These are phyloP conservation scores for Tapirus indicus DNA, from an alignment of 2,797 vertebrate genomes.

Conservation along the genomic window DNA sequence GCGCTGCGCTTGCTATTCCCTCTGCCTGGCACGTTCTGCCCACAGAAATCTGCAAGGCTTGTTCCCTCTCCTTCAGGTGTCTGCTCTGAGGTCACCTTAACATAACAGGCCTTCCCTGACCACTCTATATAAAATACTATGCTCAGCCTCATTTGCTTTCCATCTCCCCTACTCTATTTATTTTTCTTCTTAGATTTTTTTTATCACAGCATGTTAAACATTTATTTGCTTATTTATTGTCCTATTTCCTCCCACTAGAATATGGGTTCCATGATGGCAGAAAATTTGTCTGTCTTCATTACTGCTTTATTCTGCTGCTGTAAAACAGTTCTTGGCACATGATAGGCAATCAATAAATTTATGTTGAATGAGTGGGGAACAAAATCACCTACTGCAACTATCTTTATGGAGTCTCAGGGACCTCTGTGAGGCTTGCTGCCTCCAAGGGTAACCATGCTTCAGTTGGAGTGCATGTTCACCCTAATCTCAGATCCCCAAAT, in stretches of 20 bases:
- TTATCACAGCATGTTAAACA: not conserved
- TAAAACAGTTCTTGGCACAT: not conserved
- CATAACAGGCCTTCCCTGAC: not conserved
- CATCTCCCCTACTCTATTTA: not conserved
- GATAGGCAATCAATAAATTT: not conserved
- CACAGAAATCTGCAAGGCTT: too few relatives aligned
- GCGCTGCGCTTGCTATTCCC: not conserved
- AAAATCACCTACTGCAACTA: not conserved
- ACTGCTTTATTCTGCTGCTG: not conserved
- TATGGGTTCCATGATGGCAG: not conserved
- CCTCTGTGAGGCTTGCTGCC: not conserved
- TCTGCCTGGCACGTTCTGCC: not conserved
- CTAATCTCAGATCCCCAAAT: not conserved
- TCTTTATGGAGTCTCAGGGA: not conserved
- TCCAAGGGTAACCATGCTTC: not conserved
- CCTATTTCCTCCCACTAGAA: not conserved
- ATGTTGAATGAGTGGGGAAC: not conserved
- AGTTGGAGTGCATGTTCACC: not conserved
- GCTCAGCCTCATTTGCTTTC: not conserved
- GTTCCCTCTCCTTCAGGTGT: not conserved
- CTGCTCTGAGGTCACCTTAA: not conserved
- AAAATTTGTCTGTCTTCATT: not conserved
- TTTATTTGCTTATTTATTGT: not conserved
- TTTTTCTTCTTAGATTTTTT: not conserved
- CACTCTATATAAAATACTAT: not conserved